phyloP scores from a whole-genome alignment of 2,888 invertebrate genomes.

The Melanotus villosus region DNA sequence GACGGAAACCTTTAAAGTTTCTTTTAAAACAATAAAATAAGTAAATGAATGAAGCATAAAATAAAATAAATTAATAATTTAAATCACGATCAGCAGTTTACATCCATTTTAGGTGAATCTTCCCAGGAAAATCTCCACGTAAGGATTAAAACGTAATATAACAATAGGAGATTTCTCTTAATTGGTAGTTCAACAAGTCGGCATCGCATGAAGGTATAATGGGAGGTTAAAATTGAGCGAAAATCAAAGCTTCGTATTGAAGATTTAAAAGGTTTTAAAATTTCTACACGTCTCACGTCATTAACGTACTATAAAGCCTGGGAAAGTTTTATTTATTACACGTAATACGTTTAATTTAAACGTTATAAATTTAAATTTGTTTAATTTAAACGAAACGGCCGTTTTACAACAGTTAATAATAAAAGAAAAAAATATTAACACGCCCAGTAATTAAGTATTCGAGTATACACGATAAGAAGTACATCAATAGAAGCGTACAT shows the following conservation, averaged over 20 bases:
- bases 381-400: not conserved
- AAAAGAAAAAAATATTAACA: conserved; percentile 33
- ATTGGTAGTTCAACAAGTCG: not conserved
- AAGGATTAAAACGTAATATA: not conserved
- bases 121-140: too few species aligned
- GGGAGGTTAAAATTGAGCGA: not conserved
- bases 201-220: conserved; percentile 1
- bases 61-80: too few species aligned
- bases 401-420: not conserved
- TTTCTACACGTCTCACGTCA: not conserved
- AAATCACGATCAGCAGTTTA: too few species aligned
- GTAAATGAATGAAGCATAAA: too few species aligned
- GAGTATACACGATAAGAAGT: conserved; percentile 22
- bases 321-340: conserved; percentile 1
- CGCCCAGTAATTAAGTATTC: conserved; percentile 31
- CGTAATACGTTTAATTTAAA: not conserved
- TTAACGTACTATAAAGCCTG: not conserved
- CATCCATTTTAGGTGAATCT: too few species aligned
- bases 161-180: not conserved
- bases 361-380: not conserved
- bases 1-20: too few species aligned
- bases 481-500: conserved; percentile 24
- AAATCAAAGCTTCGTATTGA: not conserved
- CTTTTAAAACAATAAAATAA: too few species aligned
- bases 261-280: not conserved